Evolutionary conservation across 2,113 vertebrate genomes (phyloP).

Genomic region (Pteruthius melanotis): DNA sequence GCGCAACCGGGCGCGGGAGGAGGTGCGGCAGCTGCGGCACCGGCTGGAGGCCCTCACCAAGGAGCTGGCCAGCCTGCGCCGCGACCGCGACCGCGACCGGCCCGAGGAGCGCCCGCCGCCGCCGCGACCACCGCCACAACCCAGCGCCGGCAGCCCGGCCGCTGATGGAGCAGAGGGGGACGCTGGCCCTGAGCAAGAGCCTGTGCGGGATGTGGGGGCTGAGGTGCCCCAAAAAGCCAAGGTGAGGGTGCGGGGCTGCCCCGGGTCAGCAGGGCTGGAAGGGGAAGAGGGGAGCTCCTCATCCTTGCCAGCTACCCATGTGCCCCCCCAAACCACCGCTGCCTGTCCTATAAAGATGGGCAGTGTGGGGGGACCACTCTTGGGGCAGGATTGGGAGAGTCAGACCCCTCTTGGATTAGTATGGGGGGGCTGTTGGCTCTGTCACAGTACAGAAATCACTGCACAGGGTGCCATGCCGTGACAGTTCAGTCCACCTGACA

Average conservation of each 20-base stretch:
- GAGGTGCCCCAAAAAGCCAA: slow-evolving; percentile 76
- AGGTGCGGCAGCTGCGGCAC: slow-evolving; percentile 90
- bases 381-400: rapidly evolving
- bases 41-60: slow-evolving; percentile 90
- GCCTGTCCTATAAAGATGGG: not conserved
- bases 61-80: slow-evolving; percentile 84
- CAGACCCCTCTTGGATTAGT: not conserved
- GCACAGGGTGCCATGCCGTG: rapidly evolving
- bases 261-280: rapidly evolving
- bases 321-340: not conserved
- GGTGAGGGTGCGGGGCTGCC: not conserved
- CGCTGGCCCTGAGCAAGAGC: slow-evolving; percentile 79
- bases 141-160: not conserved
- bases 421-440: rapidly evolving
- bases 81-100: slow-evolving; percentile 81
- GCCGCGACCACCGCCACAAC: slow-evolving; percentile 44
- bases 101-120: slow-evolving; percentile 81
- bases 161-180: not conserved
- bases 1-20: slow-evolving; percentile 90
- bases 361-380: rapidly evolving
- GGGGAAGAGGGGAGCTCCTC: not conserved
- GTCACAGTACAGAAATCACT: not conserved
- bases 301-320: not conserved
- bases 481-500: not conserved
- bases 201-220: slow-evolving; percentile 83